Base-by-base conservation (phyloP, 2,888 invertebrate genomes). In the Sympetrum striolatum region DNA sequence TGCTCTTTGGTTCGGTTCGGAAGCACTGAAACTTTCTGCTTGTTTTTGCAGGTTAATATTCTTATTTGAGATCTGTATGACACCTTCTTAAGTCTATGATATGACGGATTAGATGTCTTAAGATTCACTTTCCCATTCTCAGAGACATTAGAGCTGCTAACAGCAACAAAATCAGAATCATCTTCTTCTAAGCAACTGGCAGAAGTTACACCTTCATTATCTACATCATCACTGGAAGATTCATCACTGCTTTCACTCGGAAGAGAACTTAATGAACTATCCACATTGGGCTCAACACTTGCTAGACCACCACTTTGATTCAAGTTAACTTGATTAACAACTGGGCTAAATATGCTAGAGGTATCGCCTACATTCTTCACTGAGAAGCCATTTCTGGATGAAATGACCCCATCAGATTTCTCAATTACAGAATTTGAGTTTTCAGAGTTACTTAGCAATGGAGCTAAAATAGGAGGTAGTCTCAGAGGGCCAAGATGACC, bases 391-490 rank as follows among this genome's bases (percentile, higher is more conserved):
- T 64, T 86, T 86, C 39, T 86, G 8, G 86, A 64, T 64, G 39
- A 8, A 37, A 18, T 60, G 3, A 35, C 14, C 2, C 15, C 14
- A 39, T 58, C 18, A 60, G 58, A n/a, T 15, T 86, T 60, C 53
- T 22, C 58, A 37, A 18, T 12, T 10, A 37, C 22, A n/a, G 35
- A 80, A 90, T 92, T 90, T 92, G 92, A 3, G 91, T 91, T 44
- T 92, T 91, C 0, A 93, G 93, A 60, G 64, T 81, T 48, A 35
- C 80, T 81, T 53, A 91, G 80, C n/a, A 92, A 91, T n/a, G 96
- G 96, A 64, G 96, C 94, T 92, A 96, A 94, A 93, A 97, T 96
- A 4, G 97, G 97, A 14, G 97, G 96, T 81, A 97, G 94, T 93
- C 96, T 95, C 92, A 96, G 94, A 91, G 93, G 94, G 92, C 96